These are phyloP conservation scores for Helleia helle DNA, from an alignment of 2,888 invertebrate species.

Conservation along the genomic window DNA sequence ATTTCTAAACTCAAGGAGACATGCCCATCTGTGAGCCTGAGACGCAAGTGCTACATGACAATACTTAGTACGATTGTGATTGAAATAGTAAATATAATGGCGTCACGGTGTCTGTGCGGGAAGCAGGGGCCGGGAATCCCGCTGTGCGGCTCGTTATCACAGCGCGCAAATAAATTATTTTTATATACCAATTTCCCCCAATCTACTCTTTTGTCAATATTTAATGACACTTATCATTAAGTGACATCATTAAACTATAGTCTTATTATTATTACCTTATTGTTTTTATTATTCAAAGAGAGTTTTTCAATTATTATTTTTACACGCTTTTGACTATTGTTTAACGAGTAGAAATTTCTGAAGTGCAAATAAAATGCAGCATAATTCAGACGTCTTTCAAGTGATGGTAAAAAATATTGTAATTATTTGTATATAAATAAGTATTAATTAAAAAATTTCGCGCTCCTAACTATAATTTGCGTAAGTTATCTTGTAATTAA, in stretches of 20 bases:
- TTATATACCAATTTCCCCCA: slow-evolving; percentile 70
- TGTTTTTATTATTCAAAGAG: too few relatives aligned
- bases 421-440: slow-evolving; percentile 1
- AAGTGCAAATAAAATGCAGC: too few relatives aligned
- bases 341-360: too few relatives aligned
- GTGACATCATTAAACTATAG: slow-evolving; percentile 22
- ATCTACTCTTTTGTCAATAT: slow-evolving; percentile 50
- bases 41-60: too few relatives aligned
- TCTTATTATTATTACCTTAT: too few relatives aligned
- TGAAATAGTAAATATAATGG: slow-evolving; percentile 39
- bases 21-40: too few relatives aligned
- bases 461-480: slow-evolving; percentile 2
- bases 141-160: slow-evolving; percentile 58
- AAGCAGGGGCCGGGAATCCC: slow-evolving; percentile 43
- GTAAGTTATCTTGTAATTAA: slow-evolving; percentile 4
- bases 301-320: slow-evolving; percentile 17
- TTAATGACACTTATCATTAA: slow-evolving; percentile 48
- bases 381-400: slow-evolving; percentile 1
- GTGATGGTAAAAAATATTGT: background rate
- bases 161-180: slow-evolving; percentile 61
- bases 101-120: slow-evolving; percentile 52
- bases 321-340: too few relatives aligned
- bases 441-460: background rate
- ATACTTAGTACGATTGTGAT: too few relatives aligned
- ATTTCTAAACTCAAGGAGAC: too few relatives aligned